Evolutionary conservation across 2,888 invertebrate species (phyloP).

Genomic region (Nudaria mundana): DNA sequence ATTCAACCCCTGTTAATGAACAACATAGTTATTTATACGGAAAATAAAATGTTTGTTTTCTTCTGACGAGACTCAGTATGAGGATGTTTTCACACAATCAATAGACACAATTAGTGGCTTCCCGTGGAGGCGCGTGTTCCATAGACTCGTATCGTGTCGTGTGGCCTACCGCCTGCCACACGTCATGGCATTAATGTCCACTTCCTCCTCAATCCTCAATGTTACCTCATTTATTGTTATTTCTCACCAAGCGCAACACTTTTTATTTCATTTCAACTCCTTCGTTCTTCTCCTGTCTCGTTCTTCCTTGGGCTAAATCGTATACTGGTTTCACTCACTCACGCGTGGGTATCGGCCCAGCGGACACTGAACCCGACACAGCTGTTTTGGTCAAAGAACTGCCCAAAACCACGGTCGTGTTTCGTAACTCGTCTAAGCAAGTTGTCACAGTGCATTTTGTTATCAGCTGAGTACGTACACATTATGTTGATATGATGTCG

Average conservation of each 20-base stretch:
- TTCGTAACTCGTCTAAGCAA: neutral
- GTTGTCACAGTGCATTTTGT: neutral
- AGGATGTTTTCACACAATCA: neutral
- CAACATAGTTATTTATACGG: neutral
- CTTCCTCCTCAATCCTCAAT: constrained; percentile 21
- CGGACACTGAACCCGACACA: constrained; percentile 59
- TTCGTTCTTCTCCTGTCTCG: constrained; percentile 32
- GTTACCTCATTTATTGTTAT: constrained; percentile 43
- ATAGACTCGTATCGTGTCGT: constrained; percentile 10
- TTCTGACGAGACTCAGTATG: neutral
- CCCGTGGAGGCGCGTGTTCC: neutral
- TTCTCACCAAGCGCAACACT: constrained; percentile 40
- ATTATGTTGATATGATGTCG: neutral
- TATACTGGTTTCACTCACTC: constrained; percentile 36
- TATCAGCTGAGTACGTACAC: neutral
- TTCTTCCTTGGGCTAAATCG: constrained; percentile 19
- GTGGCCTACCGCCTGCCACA: too few species aligned
- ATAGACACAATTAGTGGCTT: neutral
- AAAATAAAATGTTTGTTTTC: neutral
- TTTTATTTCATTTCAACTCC: constrained; percentile 46
- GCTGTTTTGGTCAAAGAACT: constrained; percentile 56
- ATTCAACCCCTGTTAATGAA: neutral
- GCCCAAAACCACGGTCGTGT: constrained; percentile 21
- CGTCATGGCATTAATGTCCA: too few species aligned
- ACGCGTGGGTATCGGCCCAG: constrained; percentile 49